Percentiles rank a stretch among this genome's conserved stretches.
These are phyloP conservation scores for Oxycera nigricornis DNA, from an alignment of 2,888 invertebrate genomes.

Conservation along the genomic window DNA sequence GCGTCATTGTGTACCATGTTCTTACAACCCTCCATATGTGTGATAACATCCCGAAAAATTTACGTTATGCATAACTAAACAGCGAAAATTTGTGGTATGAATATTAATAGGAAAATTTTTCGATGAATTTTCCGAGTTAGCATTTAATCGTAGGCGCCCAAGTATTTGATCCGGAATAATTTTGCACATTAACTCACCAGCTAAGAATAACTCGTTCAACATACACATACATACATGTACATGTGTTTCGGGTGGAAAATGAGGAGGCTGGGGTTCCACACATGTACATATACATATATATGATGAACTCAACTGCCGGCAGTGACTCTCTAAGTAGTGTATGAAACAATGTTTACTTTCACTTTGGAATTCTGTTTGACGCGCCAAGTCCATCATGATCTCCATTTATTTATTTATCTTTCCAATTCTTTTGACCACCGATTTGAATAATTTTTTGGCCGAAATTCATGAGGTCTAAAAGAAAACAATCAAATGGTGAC, in stretches of 20 bases:
- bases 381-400: neutral
- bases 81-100: too few relatives aligned
- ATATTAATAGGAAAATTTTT: too few relatives aligned
- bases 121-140: too few relatives aligned
- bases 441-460: neutral
- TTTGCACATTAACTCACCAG: neutral
- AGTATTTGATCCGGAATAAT: neutral
- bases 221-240: too few relatives aligned
- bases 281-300: neutral
- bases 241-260: too few relatives aligned
- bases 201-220: conserved; percentile 26
- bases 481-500: conserved; percentile 1
- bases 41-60: too few relatives aligned
- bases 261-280: too few relatives aligned
- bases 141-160: too few relatives aligned
- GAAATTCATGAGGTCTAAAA: neutral
- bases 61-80: too few relatives aligned
- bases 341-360: neutral
- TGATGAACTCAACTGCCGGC: neutral
- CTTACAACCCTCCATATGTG: too few relatives aligned
- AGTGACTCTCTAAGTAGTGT: neutral
- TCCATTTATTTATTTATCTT: too few relatives aligned
- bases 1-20: too few relatives aligned
- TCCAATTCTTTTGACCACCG: neutral
- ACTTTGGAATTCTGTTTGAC: neutral